These are phyloP conservation scores for Phthorimaea operculella DNA, from an alignment of 1,140 invertebrate genomes.

Conservation along the genomic window DNA sequence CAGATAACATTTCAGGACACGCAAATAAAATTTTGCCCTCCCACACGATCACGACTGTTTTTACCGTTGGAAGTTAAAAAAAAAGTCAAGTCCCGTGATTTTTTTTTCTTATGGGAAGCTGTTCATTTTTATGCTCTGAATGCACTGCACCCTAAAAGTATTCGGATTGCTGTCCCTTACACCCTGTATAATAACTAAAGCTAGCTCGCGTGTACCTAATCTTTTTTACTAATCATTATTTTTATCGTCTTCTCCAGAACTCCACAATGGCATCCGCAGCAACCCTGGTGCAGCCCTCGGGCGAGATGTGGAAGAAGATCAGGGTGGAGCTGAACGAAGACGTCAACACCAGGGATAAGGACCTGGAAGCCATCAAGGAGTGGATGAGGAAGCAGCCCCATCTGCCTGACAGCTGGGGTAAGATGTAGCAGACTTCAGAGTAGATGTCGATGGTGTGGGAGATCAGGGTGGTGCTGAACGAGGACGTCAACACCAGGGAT, in stretches of 20 bases:
- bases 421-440: conserved; percentile 72
- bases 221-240: too few relatives aligned
- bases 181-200: too few relatives aligned
- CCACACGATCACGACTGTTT: too few relatives aligned
- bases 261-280: conserved; percentile 31
- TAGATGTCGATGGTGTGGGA: conserved; percentile 79
- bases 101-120: too few relatives aligned
- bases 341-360: conserved; percentile 72
- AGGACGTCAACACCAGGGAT: conserved; percentile 74
- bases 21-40: too few relatives aligned
- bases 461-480: conserved; percentile 81
- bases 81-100: too few relatives aligned
- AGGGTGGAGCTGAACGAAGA: conserved; percentile 80
- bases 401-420: conserved; percentile 78
- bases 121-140: too few relatives aligned
- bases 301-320: conserved; percentile 79
- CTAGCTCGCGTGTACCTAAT: too few relatives aligned
- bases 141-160: too few relatives aligned
- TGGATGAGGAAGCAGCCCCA: conserved; percentile 82
- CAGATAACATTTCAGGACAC: too few relatives aligned
- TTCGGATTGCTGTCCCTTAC: too few relatives aligned
- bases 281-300: conserved; percentile 76
- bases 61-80: too few relatives aligned
- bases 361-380: conserved; percentile 77
- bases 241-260: background rate